phyloP scores from a whole-genome alignment of 1,140 invertebrate species.

The Macrosteles quadrilineatus region DNA sequence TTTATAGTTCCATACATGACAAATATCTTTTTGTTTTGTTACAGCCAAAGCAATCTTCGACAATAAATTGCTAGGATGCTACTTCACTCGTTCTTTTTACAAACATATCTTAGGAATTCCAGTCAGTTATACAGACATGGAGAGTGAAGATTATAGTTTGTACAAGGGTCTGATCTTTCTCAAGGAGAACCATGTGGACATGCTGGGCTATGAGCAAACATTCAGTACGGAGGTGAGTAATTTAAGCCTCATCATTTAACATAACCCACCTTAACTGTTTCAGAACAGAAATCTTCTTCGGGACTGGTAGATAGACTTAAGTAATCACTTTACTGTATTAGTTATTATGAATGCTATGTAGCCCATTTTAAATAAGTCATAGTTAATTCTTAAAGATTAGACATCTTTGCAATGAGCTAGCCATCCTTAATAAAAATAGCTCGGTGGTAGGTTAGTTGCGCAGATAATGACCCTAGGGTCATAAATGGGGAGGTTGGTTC shows the following conservation, averaged over 20 bases:
- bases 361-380: too few species aligned
- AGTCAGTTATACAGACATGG: slow-evolving; percentile 95
- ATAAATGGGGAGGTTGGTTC: too few species aligned
- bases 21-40: slow-evolving; percentile 39
- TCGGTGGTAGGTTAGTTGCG: too few species aligned
- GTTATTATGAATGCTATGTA: too few species aligned
- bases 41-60: slow-evolving; percentile 92
- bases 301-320: too few species aligned
- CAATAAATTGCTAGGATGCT: slow-evolving; percentile 93
- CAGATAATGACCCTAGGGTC: too few species aligned
- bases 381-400: too few species aligned
- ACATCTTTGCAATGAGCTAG: too few species aligned
- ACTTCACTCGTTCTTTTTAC: slow-evolving; percentile 94
- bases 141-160: slow-evolving; percentile 92
- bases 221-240: slow-evolving; percentile 83
- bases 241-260: too few species aligned
- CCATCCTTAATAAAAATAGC: too few species aligned
- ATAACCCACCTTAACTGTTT: not conserved
- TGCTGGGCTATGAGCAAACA: slow-evolving; percentile 86
- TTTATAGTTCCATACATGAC: too few species aligned
- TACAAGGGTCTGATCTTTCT: slow-evolving; percentile 90
- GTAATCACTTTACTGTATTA: too few species aligned
- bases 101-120: slow-evolving; percentile 91
- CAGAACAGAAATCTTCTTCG: not conserved
- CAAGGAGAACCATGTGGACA: slow-evolving; percentile 83